Percentiles rank a stretch among this genome's conserved stretches.
These are phyloP conservation scores for Tapirus terrestris DNA, from an alignment of 2,113 vertebrate genomes.

Conservation along the genomic window DNA sequence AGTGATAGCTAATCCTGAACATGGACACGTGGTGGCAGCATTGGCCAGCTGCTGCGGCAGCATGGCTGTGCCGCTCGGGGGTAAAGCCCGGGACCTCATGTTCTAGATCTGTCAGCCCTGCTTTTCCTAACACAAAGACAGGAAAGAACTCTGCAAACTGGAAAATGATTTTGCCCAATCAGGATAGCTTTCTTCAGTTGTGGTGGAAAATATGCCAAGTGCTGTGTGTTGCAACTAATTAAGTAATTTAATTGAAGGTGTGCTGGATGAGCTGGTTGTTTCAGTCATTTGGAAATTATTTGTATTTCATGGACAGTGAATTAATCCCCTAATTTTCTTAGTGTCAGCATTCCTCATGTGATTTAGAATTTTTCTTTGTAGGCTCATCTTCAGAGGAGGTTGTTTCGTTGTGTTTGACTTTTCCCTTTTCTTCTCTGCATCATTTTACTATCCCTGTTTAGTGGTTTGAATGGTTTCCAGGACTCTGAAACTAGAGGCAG, in stretches of 20 bases:
- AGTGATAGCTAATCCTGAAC: background rate
- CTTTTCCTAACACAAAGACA: background rate
- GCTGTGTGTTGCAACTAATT: background rate
- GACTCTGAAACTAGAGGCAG: background rate
- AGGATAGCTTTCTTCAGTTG: background rate
- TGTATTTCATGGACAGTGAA: background rate
- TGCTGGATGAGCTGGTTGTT: background rate
- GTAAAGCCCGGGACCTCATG: background rate
- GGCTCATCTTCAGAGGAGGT: background rate
- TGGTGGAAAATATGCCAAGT: background rate
- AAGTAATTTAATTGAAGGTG: background rate
- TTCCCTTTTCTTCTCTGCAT: background rate
- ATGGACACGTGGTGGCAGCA: constrained; percentile 55
- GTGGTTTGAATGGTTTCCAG: background rate
- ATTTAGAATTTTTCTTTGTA: background rate
- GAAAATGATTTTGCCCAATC: background rate
- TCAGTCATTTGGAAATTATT: background rate
- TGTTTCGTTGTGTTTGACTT: background rate
- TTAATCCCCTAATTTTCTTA: background rate
- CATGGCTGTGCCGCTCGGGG: background rate
- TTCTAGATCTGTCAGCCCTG: background rate
- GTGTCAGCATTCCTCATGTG: background rate
- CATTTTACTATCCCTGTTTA: background rate
- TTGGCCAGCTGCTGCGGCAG: background rate
- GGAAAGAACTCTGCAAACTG: background rate